Conservation (phyloP, 2,797 vertebrate genomes). For the Sphenodon punctatus region DNA sequence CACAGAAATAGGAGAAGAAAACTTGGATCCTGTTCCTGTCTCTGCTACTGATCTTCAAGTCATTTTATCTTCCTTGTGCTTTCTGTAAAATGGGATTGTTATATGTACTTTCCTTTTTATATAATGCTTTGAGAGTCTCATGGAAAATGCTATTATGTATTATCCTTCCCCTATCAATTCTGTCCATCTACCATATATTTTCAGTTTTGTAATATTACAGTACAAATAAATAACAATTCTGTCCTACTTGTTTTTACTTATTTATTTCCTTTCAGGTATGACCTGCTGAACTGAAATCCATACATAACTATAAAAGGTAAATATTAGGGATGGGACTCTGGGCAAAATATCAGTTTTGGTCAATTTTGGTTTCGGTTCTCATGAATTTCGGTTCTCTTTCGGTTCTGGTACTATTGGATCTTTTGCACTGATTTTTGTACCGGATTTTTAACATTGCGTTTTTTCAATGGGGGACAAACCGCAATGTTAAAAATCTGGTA, state of each 20-base stretch:
- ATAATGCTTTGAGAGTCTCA: neutral
- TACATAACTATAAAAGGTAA: neutral
- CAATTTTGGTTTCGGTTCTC: no score
- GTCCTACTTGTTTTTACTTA: neutral
- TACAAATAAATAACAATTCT: neutral
- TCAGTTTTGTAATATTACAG: neutral
- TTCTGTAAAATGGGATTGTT: neutral
- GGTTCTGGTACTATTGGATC: no score
- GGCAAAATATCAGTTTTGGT: no score
- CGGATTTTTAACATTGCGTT: no score
- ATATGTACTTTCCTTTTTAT: neutral
- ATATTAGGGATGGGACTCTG: no score
- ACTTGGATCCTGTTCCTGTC: neutral
- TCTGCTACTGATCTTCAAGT: neutral
- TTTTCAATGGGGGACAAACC: no score
- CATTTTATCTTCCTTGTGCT: neutral
- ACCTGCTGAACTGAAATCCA: neutral
- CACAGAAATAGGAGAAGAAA: neutral
- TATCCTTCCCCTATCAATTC: no score
- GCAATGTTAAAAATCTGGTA: no score
- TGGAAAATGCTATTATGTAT: neutral
- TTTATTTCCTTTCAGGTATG: neutral
- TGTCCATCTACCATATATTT: no score
- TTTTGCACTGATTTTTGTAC: no score
- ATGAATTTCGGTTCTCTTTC: no score